Conservation (phyloP, 2,113 vertebrate genomes). For the Neolamprologus ventralis region DNA sequence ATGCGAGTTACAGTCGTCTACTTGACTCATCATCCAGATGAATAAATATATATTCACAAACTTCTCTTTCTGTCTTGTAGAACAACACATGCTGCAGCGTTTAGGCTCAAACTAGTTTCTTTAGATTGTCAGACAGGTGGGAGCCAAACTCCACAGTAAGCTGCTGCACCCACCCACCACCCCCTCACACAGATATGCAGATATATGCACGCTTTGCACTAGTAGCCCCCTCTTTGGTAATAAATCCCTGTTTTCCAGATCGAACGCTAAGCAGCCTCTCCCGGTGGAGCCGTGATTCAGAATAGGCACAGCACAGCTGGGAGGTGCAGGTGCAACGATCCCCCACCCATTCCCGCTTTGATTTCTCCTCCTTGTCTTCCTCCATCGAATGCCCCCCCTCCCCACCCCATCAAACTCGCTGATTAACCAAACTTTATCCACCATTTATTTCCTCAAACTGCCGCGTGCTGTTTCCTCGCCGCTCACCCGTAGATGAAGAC, state of each 20-base stretch:
- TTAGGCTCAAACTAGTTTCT: conserved; percentile 8
- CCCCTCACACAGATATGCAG: background rate
- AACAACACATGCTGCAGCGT: background rate
- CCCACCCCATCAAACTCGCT: background rate
- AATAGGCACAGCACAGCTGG: conserved; percentile 53
- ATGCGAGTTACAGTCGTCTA: background rate
- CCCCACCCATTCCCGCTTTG: background rate
- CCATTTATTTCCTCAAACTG: background rate
- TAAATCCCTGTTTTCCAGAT: conserved; percentile 64
- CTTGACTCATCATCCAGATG: background rate
- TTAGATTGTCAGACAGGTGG: conserved; percentile 28
- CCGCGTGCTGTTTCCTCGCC: background rate
- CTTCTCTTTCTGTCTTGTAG: background rate
- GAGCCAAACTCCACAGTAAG: conserved; percentile 27
- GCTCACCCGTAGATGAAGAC: background rate
- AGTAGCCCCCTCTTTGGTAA: conserved; percentile 8
- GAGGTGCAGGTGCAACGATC: conserved; percentile 46
- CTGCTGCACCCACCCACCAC: background rate
- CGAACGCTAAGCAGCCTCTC: conserved; percentile 45
- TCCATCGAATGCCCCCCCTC: background rate
- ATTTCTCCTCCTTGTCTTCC: background rate
- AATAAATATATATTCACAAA: background rate
- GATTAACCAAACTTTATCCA: background rate
- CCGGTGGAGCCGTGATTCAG: conserved; percentile 45
- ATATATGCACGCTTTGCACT: background rate